Evolutionary conservation across 2,888 invertebrate species (phyloP), one percentile per base, ranked within the genome.

Genomic region (Dicyrtoma fusca): DNA sequence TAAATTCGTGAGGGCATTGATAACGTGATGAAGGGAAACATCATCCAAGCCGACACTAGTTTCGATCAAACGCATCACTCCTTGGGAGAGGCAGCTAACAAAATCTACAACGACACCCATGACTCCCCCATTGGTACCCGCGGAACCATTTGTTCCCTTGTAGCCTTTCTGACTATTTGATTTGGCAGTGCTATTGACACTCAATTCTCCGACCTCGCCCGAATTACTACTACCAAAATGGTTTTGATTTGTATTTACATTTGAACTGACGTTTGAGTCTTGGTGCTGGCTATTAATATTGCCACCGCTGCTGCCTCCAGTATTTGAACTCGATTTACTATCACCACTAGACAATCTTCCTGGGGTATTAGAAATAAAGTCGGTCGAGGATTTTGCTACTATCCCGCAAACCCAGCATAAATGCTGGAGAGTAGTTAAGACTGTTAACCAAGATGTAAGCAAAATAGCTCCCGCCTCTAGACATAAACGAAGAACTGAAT

Each of bases 391-490:
- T 49, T 80, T 80, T 1, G 80, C 74, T 0, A 79, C 78, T 45
- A 80, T 79, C 0, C 79, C 79, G 55, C 78, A 78, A 0, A 80
- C 80, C 79, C 80, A 79, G 57, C 78, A 79, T 14, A 83, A 82
- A 70, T 90, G 94, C 83, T 97, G 97, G 34, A 98, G 85, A 0
- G 97, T 97, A 10, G 97, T 95, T 34, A 99, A 88, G 0, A 98
- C 94, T 53, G 97, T 89, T 83, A 97, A 91, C 98, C 98, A 98
- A 0, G 97, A 93, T 64, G 94, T 91, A 63, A 94, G 95, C 75
- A 98, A 87, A 76, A 94, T 90, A 81, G 91, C 91, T 0, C 97
- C 97, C 84, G 97, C 95, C 75, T 94, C 90, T 82, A 95, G 94
- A 0, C 97, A 95, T 66, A 97, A 87, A 81, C 90, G 89, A 61